Evolutionary conservation across 2,113 vertebrate genomes (phyloP).

Genomic region (Neoarius graeffei): DNA sequence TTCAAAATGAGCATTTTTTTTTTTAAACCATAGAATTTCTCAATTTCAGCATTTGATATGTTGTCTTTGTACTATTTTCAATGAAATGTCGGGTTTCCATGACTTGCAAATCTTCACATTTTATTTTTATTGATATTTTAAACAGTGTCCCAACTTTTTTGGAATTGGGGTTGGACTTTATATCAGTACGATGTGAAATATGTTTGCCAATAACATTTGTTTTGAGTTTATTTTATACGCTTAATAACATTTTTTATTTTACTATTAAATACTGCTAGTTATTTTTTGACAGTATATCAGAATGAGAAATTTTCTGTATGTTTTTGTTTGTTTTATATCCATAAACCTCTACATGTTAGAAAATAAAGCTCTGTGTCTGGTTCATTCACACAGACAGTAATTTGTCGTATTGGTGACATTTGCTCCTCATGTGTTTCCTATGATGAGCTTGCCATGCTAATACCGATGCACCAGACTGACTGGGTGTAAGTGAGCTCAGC

Average conservation of each 20-base stretch:
- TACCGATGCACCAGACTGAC: constrained; percentile 57
- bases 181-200: neutral
- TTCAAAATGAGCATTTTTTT: too few species aligned
- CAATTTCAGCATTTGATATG: too few species aligned
- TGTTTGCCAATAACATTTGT: neutral
- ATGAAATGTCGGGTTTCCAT: too few species aligned
- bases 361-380: neutral
- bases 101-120: too few species aligned
- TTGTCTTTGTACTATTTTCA: too few species aligned
- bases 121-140: too few species aligned
- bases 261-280: neutral
- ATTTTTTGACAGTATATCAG: neutral
- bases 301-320: neutral
- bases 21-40: too few species aligned
- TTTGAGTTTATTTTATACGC: neutral
- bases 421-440: constrained; percentile 39
- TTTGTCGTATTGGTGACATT: neutral
- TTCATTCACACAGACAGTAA: neutral
- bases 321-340: neutral
- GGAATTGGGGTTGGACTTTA: too few species aligned
- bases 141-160: too few species aligned
- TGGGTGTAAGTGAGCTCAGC: constrained; percentile 58
- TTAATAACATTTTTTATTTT: neutral
- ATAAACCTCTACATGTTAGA: neutral
- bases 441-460: constrained; percentile 65